Base-by-base conservation (phyloP, 2,113 vertebrate species). In the Lepisosteus oculatus region DNA sequence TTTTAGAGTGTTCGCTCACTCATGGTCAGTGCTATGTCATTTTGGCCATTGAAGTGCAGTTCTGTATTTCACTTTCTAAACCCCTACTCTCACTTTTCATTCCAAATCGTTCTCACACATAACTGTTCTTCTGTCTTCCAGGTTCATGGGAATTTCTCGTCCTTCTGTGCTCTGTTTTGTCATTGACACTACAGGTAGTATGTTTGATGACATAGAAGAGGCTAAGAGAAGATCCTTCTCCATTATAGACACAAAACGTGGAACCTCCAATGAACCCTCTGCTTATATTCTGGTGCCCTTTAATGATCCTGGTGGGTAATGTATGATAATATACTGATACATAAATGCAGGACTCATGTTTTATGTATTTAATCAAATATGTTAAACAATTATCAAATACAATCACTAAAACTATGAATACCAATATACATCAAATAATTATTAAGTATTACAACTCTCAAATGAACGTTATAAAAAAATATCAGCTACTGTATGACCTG, bases 251-350 rank as follows among this genome's bases (percentile, higher is more conserved):
- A 70, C 45, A 70, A 87, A 87, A 45, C 85, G 74, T 69, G 89
- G 89, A 78, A 90, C 88, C 0, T 84, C 88, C 57, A 83, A 90
- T 0, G 89, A 90, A 67, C 91, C 91, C 1, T 92, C 90, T 0
- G 85, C 88, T 75, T 92, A 92, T 69, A 87, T 92, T 67, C 74
- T 92, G 66, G 91, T 92, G 42, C 85, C 86, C 6, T 92, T 91
- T 81, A 92, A 91, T 66, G 89, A 92, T 44, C 88, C 90, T 0
- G 0, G 91, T 90, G 79, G 69, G 77, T 65, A 14, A 56, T 29
- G 29, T 29, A 29, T 29, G 29, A 29, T 29, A 29, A 29, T 29
- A 29, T 29, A 29, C 29, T 29, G 29, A 29, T 29, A 29, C 29
- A 29, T 29, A 29, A 29, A 29, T 29, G 29, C 29, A 29, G 29